Evolutionary conservation across 2,113 vertebrate species (phyloP).

Genomic region (Asarcornis scutulata): DNA sequence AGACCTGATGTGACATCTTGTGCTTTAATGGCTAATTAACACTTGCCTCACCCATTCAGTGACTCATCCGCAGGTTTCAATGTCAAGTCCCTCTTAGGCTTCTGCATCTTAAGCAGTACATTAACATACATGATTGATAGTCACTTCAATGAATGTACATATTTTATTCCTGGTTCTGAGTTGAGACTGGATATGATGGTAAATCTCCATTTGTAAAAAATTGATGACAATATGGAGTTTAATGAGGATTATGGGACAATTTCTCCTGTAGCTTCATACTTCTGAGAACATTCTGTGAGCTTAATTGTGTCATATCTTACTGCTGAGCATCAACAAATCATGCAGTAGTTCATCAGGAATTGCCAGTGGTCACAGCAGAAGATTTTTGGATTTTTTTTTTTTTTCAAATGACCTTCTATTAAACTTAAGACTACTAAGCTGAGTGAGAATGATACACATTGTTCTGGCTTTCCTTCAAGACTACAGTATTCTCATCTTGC

Average conservation of each 20-base stretch:
- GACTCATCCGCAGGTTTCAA: not conserved
- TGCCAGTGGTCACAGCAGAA: not conserved
- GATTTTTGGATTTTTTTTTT: not conserved
- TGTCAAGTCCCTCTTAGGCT: not conserved
- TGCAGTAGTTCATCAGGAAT: fast-evolving
- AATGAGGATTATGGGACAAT: not conserved
- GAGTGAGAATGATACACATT: not conserved
- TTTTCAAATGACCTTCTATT: not conserved
- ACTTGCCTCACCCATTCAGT: not conserved
- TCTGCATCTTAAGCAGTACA: not conserved
- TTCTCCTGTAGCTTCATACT: not conserved
- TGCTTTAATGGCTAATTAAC: not conserved
- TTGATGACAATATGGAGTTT: not conserved
- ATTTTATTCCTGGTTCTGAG: not conserved
- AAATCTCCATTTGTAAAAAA: conserved; percentile 18
- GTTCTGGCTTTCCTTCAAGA: not conserved
- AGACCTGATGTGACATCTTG: not conserved
- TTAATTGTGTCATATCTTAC: not conserved
- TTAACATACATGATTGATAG: not conserved
- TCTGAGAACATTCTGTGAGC: not conserved
- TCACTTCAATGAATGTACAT: not conserved
- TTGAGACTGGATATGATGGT: not conserved
- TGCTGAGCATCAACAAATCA: not conserved
- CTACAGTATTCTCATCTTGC: not conserved
- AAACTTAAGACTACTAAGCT: not conserved